These are phyloP conservation scores for Catotricha subobsoleta DNA, from an alignment of 2,888 invertebrate genomes.

Conservation along the genomic window DNA sequence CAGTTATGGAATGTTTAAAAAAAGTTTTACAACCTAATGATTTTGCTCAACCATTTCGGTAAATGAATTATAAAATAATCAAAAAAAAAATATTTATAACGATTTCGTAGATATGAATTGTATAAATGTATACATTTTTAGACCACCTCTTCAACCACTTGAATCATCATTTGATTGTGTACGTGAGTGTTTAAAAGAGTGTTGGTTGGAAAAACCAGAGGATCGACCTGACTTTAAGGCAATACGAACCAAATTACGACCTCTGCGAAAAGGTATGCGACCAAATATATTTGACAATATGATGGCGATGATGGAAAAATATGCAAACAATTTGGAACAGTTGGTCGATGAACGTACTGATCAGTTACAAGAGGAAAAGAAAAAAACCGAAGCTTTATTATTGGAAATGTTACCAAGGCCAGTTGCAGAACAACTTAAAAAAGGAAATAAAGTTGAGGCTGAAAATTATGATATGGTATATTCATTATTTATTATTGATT, in stretches of 20 bases:
- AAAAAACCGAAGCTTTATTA: conserved; percentile 79
- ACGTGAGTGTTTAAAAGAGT: conserved; percentile 65
- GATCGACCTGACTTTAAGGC: conserved; percentile 70
- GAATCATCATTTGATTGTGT: conserved; percentile 75
- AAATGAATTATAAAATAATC: background rate
- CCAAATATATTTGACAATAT: conserved; percentile 95
- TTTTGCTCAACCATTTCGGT: conserved; percentile 20
- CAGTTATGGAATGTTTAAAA: conserved; percentile 39
- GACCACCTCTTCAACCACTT: conserved; percentile 62
- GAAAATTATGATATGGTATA: conserved; percentile 67
- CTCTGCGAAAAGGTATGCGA: conserved; percentile 79
- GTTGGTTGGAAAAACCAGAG: conserved; percentile 69
- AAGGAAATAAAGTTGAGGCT: conserved; percentile 73
- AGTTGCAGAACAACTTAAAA: conserved; percentile 84
- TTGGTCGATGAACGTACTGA: conserved; percentile 87
- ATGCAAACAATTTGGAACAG: conserved; percentile 85
- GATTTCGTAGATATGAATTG: too few species aligned
- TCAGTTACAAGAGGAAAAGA: conserved; percentile 86
- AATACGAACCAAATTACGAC: conserved; percentile 58
- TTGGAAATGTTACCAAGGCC: conserved; percentile 77
- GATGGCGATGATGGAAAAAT: conserved; percentile 97
- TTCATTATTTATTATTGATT: too few species aligned
- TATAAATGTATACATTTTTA: conserved; percentile 18
- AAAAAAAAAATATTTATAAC: too few species aligned
- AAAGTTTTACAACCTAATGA: conserved; percentile 27